Evolutionary conservation across 2,888 invertebrate genomes (phyloP).

Genomic region (Acanthosepion lycidas): DNA sequence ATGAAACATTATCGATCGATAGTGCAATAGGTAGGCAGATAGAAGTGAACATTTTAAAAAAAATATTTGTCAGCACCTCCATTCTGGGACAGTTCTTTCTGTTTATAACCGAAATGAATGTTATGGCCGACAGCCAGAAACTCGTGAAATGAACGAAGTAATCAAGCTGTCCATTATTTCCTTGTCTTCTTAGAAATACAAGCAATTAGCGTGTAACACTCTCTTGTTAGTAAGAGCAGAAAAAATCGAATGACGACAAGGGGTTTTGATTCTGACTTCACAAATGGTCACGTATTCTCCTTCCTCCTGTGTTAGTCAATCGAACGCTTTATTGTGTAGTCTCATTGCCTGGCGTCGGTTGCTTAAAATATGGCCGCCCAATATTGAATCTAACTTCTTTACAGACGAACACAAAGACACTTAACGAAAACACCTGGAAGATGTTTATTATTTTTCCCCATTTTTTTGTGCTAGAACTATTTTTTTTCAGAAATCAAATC

Average conservation of each 20-base stretch:
- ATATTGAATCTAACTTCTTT: background rate
- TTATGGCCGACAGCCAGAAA: background rate
- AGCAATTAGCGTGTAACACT: background rate
- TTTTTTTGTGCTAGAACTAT: background rate
- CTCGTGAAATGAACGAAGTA: background rate
- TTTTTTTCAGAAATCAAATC: no score
- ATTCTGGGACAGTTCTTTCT: background rate
- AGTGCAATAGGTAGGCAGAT: no score
- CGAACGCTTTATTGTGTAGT: background rate
- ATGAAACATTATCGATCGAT: no score
- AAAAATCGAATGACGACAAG: background rate
- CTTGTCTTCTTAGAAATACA: background rate
- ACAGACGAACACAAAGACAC: background rate
- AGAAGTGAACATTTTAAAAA: no score
- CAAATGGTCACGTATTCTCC: background rate
- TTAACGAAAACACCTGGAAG: constrained; percentile 9
- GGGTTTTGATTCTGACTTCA: background rate
- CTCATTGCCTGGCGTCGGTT: background rate
- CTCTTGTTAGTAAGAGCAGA: background rate
- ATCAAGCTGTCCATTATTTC: background rate
- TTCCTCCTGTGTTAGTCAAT: background rate
- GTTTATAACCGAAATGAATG: background rate
- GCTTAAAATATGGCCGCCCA: background rate
- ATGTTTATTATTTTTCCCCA: background rate
- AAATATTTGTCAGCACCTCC: no score